Conservation (phyloP, 2,113 vertebrate species). For the Leuciscus idus region DNA sequence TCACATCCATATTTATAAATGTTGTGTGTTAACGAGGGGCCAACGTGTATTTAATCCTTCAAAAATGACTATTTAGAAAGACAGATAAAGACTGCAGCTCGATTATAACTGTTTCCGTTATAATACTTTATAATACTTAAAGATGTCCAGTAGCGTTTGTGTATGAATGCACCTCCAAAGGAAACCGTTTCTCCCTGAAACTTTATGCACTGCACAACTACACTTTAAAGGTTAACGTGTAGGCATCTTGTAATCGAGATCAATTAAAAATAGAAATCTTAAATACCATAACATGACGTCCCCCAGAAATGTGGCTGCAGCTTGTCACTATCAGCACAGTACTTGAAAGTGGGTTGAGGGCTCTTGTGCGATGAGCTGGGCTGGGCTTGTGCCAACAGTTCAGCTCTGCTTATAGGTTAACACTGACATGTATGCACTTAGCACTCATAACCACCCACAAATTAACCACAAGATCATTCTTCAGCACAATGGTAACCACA, state of each 20-base stretch:
- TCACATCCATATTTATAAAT: too few relatives aligned
- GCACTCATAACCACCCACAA: too few relatives aligned
- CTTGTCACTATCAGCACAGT: neutral
- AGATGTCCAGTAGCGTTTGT: neutral
- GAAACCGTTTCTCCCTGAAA: neutral
- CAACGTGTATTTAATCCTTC: neutral
- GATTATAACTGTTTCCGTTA: neutral
- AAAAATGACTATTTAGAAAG: neutral
- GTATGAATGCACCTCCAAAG: neutral
- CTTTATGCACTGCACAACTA: neutral
- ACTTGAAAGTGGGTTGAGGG: constrained; percentile 5
- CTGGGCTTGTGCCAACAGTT: neutral
- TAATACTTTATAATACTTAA: neutral
- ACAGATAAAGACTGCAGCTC: neutral
- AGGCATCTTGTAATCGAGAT: neutral
- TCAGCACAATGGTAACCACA: too few relatives aligned
- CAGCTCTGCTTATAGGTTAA: neutral
- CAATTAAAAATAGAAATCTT: constrained; percentile 21
- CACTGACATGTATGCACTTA: too few relatives aligned
- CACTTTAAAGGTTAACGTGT: constrained; percentile 11
- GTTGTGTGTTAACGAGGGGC: too few relatives aligned
- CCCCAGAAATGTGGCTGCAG: neutral
- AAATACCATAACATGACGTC: constrained; percentile 17
- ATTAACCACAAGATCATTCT: too few relatives aligned
- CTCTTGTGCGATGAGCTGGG: neutral